Base-by-base conservation (phyloP, 2,888 invertebrate species). In the Drosophila atripex region DNA sequence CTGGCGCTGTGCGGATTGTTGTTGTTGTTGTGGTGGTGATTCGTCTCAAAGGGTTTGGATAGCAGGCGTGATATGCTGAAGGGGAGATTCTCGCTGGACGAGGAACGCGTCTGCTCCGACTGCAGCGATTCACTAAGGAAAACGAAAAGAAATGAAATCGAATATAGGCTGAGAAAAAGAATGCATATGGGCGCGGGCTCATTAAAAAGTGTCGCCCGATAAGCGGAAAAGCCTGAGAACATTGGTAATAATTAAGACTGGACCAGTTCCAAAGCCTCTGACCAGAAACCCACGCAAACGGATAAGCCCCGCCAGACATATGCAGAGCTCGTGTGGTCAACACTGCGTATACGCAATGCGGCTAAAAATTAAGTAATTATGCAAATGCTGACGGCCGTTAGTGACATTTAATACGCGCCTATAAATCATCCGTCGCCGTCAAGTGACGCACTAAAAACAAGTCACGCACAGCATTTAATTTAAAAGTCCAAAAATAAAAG, bases 51-150 rank as follows among this genome's bases (percentile, higher is more conserved):
- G 76, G 95, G 95, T 91, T 95, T 95, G n/a, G 95, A 95, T 88
- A 96, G 92, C 85, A 96, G 93, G 87, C 96, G 94, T 35, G 96
- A 96, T 93, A 96, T 96, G 91, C 96, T 96, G 92, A 96, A 96
- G 63, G 96, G 95, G 78, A 96, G 88, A 90, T 91, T 92, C 84
- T 91, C 92, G 78, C 91, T 92, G 68, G 92, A 92, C 57, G 92
- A 91, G 87, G 78, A 92, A 90, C 90, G 92, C 89, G 89, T 93
- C 92, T 78, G 93, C 90, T 84, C 92, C 83, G 88, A 92, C 89
- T 90, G 93, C 90, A 89, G 90, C 84, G 89, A 89, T 90, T 92
- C 92, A 56, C 92, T 92, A 7, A 6, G 14, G 76, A 4, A 25
- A 18, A 43, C 21, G 18, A 18, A 21, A 21, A 43, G 18, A 41